Evolutionary conservation across 2,888 invertebrate species (phyloP).

Genomic region (Drosophila borealis): DNA sequence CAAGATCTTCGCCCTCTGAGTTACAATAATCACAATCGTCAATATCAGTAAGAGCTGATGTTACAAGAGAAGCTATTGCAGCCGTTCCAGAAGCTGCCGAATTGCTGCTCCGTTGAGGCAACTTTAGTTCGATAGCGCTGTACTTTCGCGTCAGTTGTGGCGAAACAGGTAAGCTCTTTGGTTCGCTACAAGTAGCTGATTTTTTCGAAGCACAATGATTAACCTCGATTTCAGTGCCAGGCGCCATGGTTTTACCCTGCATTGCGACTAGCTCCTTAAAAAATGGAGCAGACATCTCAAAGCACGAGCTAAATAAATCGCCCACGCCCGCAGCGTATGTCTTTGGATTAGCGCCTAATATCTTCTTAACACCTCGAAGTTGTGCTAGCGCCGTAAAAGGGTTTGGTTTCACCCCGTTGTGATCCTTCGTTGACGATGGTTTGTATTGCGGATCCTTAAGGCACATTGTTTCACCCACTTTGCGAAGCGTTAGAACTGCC

Average conservation of each 20-base stretch:
- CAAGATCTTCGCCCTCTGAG: constrained; percentile 82
- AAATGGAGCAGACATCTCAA: constrained; percentile 91
- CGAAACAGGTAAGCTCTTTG: constrained; percentile 86
- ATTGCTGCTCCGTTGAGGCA: constrained; percentile 67
- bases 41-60: constrained; percentile 56
- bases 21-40: constrained; percentile 79
- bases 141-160: constrained; percentile 85
- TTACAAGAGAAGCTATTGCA: constrained; percentile 30
- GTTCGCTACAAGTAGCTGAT: constrained; percentile 71
- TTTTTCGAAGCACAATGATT: constrained; percentile 2
- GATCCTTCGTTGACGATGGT: constrained; percentile 85
- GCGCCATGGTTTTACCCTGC: constrained; percentile 67
- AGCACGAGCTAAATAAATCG: constrained; percentile 90
- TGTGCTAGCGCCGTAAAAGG: constrained; percentile 91
- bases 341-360: constrained; percentile 88
- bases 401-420: constrained; percentile 86
- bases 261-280: constrained; percentile 84
- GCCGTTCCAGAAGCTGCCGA: constrained; percentile 36
- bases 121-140: constrained; percentile 81
- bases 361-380: constrained; percentile 92
- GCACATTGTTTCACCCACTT: constrained; percentile 94
- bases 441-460: constrained; percentile 93
- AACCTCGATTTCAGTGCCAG: constrained; percentile 18
- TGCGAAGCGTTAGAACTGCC: constrained; percentile 87
- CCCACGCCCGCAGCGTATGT: constrained; percentile 85